Base-by-base conservation (phyloP, 1,140 invertebrate species). In the Drosophila pruinosa region DNA sequence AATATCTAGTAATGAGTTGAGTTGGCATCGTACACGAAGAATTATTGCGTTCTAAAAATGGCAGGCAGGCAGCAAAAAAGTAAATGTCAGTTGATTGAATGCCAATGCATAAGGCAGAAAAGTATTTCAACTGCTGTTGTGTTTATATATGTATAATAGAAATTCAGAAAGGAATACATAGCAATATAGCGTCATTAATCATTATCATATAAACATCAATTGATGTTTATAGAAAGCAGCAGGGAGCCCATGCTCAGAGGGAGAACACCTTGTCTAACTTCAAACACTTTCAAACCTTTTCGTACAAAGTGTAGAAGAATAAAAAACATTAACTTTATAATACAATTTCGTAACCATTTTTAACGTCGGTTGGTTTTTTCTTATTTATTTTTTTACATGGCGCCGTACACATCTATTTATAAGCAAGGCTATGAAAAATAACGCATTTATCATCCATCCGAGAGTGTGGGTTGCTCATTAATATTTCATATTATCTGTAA, bases 171-270 rank as follows among this genome's bases (percentile, higher is more conserved):
- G 59, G 62, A 78, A 78, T 83, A 71, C 63, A 63, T 77, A 65
- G 73, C 69, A 74, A 78, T 78, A 57, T 71, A 78, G 61, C 56
- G 71, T 75, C 79, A 82, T 82, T 83, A 83, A 83, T 82, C 79
- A 82, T 83, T 82, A 83, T 82, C 75, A 83, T 83, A 83, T 82
- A 82, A 78, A 82, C 75, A 82, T 82, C 79, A 82, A 82, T 78
- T 83, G 79, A 56, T 78, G 71, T 83, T 82, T 83, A 82, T 15
- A 52, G 24, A 22, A 36, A 52, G 64, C 10, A 26, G 21, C 22
- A 38, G 10, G 34, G 15, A 19, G 17, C 8, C 38, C 3, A 10
- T n/a, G 57, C n/a, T 47, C 15, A 4, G 31, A 38, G 39, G 52
- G 39, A 61, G 53, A 56, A 71, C 50, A 38, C 52, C 62, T 72